A percentile compares a stretch with the other conserved stretches of the same genome.
Conservation (phyloP, 1,140 invertebrate species). For the Pseudomyrmex gracilis region DNA sequence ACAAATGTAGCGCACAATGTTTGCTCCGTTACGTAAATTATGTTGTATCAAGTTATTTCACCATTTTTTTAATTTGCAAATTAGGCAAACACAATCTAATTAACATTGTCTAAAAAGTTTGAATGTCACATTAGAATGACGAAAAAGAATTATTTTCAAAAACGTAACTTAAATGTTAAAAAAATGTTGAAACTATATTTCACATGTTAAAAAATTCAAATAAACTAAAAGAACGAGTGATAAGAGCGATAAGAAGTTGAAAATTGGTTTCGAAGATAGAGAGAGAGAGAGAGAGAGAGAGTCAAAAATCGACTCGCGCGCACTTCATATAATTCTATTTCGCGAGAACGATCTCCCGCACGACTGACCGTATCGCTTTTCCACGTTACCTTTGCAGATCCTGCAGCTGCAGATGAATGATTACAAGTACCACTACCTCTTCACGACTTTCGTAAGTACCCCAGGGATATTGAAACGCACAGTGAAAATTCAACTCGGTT, state of each 20-base stretch:
- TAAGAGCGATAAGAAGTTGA: not conserved
- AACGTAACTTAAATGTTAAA: not conserved
- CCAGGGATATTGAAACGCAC: slow-evolving; percentile 45
- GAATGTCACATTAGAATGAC: not conserved
- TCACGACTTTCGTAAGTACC: slow-evolving; percentile 89
- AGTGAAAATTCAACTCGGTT: slow-evolving; percentile 29
- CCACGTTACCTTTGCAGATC: slow-evolving; percentile 84
- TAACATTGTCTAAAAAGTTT: not conserved
- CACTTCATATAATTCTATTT: slow-evolving; percentile 31
- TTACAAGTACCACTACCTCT: slow-evolving; percentile 90
- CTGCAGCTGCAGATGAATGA: slow-evolving; percentile 89
- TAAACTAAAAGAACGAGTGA: no score
- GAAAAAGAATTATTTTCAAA: not conserved
- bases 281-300: not conserved
- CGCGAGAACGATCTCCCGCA: not conserved
- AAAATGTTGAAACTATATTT: no score
- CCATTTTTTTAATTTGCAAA: not conserved
- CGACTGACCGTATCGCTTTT: slow-evolving; percentile 11
- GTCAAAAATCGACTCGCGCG: not conserved
- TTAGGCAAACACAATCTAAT: no score
- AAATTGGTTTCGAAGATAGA: not conserved
- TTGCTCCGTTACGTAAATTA: no score
- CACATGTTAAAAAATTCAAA: not conserved
- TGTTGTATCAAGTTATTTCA: no score
- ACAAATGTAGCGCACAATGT: not conserved